Base-by-base conservation (phyloP, 2,113 vertebrate species). In the Semnornis frantzii region DNA sequence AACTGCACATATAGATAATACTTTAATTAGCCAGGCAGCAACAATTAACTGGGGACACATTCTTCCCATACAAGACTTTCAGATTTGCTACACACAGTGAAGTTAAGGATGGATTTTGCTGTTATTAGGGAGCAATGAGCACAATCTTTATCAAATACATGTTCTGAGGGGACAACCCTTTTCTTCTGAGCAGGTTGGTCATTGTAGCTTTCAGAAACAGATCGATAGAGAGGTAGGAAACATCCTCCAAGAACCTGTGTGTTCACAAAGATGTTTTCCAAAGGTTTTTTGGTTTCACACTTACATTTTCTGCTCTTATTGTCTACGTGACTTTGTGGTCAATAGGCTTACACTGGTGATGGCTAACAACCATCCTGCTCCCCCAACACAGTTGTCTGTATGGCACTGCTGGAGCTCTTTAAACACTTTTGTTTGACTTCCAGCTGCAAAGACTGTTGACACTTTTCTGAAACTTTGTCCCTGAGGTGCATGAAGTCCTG, bases 141-240 rank as follows among this genome's bases (percentile, higher is more conserved):
- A 8, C 87, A 77, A 64, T 33, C 88, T 83, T 91, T 83, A 63
- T 68, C 79, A 44, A 68, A 82, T 3, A 33, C 31, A 16, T 0
- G 0, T 78, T 90, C 79, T 28, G 23, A 70, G 54, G 57, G 69
- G 81, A 85, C 25, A 77, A 42, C 86, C 65, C 58, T 91, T 90
- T 95, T 93, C 64, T 89, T 71, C 73, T n/a, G 65, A 90, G 72
- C n/a, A 54, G 57, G 82, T 63, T 2, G 0, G 76, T 34, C 79
- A 64, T 83, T 93, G 85, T 91, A 62, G 58, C 62, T 90, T 54
- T 46, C 21, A 78, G 68, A 73, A 90, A 68, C 76, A 86, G 73
- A 93, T 96, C 93, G 3, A 95, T 88, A 95, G 69, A 81, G 82
- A 94, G 90, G 90, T 93, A 72, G 87, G 62, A 78, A 94, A 72